A percentile compares a stretch with the other conserved stretches of the same genome.
phyloP scores from a whole-genome alignment of 64 coral and sea anemone species.

The Montipora efflorescens region DNA sequence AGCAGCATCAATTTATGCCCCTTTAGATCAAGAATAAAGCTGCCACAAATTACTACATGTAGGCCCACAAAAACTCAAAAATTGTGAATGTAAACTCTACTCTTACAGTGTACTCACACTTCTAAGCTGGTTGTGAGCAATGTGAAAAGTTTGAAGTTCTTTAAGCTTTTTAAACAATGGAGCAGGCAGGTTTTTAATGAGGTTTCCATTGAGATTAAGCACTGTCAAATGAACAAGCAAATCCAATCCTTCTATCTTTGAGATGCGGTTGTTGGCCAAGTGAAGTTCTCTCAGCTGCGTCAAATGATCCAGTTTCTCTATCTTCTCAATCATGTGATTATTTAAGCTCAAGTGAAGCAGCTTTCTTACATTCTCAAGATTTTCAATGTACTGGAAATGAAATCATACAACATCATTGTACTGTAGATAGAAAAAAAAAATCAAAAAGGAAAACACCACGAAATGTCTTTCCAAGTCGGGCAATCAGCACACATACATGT shows the following conservation, averaged over 20 bases:
- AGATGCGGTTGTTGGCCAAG: slow-evolving; percentile 86
- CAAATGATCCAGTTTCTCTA: slow-evolving; percentile 91
- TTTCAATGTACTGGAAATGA: slow-evolving; percentile 89
- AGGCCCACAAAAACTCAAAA: too few relatives aligned
- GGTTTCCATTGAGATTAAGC: slow-evolving; percentile 92
- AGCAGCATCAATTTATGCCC: too few relatives aligned
- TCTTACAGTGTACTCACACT: slow-evolving; percentile 70
- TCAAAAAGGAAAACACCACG: not conserved
- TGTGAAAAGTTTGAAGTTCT: slow-evolving; percentile 72
- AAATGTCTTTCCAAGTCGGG: too few relatives aligned
- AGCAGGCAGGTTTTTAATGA: slow-evolving; percentile 75
- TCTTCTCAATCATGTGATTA: slow-evolving; percentile 96
- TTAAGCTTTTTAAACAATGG: slow-evolving; percentile 84
- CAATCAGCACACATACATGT: too few relatives aligned
- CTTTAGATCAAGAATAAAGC: too few relatives aligned
- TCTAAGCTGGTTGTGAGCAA: slow-evolving; percentile 88
- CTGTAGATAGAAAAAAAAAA: not conserved
- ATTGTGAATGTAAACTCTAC: too few relatives aligned
- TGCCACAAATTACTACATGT: too few relatives aligned
- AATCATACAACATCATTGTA: not conserved
- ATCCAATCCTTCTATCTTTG: slow-evolving; percentile 91
- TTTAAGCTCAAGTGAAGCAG: slow-evolving; percentile 86
- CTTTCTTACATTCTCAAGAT: slow-evolving; percentile 86
- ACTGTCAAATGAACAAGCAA: slow-evolving; percentile 72
- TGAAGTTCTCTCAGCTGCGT: slow-evolving; percentile 90